phyloP scores from a whole-genome alignment of 2,113 vertebrate species.

The Scytalopus superciliaris region DNA sequence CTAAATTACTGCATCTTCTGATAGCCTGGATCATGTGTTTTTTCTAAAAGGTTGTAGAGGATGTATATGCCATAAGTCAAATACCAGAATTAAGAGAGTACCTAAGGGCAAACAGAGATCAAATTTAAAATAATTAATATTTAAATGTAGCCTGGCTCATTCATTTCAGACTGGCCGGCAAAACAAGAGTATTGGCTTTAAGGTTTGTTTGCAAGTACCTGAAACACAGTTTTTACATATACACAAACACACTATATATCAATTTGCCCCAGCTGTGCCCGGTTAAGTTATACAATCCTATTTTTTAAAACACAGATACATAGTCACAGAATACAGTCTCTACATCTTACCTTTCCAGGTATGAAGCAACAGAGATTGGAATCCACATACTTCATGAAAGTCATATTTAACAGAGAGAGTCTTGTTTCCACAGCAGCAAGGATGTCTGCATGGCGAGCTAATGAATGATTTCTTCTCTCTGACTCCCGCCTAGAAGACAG shows the following conservation, averaged over 20 bases:
- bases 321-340: background rate
- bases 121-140: background rate
- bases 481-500: constrained; percentile 86
- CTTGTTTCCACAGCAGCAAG: constrained; percentile 96
- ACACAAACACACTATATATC: background rate
- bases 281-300: background rate
- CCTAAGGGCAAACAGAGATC: background rate
- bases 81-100: background rate
- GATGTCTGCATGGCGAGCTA: constrained; percentile 97
- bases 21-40: background rate
- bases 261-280: background rate
- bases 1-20: background rate
- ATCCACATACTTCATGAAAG: constrained; percentile 99
- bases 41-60: background rate
- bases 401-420: constrained; percentile 97
- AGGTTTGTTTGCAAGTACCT: background rate
- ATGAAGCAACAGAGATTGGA: constrained; percentile 99
- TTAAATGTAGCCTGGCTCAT: background rate
- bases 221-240: background rate
- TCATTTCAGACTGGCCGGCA: background rate
- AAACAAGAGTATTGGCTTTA: background rate
- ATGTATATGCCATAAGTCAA: background rate
- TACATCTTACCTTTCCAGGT: constrained; percentile 90
- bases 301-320: background rate
- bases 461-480: constrained; percentile 94